Conservation (phyloP, 2,888 invertebrate species). For the Tholera decimalis region DNA sequence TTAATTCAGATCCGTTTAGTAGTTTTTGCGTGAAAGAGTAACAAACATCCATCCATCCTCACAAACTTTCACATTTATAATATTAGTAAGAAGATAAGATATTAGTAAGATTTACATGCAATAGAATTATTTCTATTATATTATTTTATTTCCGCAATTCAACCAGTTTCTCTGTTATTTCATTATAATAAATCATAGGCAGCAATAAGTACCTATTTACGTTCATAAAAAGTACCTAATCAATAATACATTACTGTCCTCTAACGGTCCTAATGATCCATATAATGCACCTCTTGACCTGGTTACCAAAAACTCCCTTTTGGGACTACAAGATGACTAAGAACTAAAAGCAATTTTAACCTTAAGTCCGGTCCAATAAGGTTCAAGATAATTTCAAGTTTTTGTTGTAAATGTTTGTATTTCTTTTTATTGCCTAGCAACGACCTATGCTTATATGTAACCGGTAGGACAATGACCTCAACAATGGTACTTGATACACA, state of each 20-base stretch:
- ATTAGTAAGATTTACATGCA: too few relatives aligned
- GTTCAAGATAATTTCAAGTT: constrained; percentile 42
- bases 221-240: constrained; percentile 60
- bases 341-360: constrained; percentile 54
- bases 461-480: constrained; percentile 73
- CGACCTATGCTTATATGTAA: constrained; percentile 70
- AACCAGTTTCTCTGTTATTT: too few relatives aligned
- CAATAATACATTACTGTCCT: constrained; percentile 70
- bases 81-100: too few relatives aligned
- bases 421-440: constrained; percentile 81
- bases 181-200: constrained; percentile 12
- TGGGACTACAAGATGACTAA: constrained; percentile 28
- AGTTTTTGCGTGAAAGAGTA: too few relatives aligned
- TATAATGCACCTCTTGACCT: constrained; percentile 74
- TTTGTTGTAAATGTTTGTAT: constrained; percentile 70
- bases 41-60: too few relatives aligned
- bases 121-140: too few relatives aligned
- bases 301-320: constrained; percentile 62
- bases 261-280: constrained; percentile 69
- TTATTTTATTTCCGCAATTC: too few relatives aligned
- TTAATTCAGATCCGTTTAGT: too few relatives aligned
- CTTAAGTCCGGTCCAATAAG: constrained; percentile 63
- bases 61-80: too few relatives aligned
- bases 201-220: constrained; percentile 10
- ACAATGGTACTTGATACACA: constrained; percentile 60